Conservation (phyloP, 2,888 invertebrate species). For the Taenaris catops region DNA sequence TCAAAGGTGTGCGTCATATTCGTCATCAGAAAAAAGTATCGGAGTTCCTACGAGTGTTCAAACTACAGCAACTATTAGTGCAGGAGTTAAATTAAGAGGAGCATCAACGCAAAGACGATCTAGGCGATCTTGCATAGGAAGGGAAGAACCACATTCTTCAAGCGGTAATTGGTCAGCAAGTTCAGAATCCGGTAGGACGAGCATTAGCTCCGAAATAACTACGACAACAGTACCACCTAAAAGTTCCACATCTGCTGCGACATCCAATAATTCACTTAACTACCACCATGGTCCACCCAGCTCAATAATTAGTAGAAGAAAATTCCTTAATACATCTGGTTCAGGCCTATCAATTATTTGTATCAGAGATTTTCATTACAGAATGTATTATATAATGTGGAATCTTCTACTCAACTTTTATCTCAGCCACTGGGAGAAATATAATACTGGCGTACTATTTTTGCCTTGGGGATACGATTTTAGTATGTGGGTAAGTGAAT, state of each 20-base stretch:
- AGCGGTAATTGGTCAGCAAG: conserved; percentile 98
- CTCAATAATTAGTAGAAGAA: conserved; percentile 83
- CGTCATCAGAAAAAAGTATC: conserved; percentile 86
- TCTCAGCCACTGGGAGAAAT: no score
- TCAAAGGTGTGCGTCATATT: conserved; percentile 89
- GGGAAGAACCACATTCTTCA: conserved; percentile 93
- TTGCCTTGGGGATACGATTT: no score
- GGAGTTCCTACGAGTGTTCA: conserved; percentile 76
- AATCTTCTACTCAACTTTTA: no score
- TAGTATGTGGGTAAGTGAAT: no score
- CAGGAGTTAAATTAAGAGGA: conserved; percentile 87
- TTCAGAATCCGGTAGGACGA: conserved; percentile 92
- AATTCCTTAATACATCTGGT: conserved; percentile 86
- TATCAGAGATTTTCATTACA: no score
- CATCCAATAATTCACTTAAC: conserved; percentile 85
- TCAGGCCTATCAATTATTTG: no score
- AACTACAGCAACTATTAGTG: conserved; percentile 76
- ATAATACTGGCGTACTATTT: no score
- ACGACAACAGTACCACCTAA: conserved; percentile 84
- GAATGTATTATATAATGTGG: no score
- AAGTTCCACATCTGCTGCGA: conserved; percentile 83
- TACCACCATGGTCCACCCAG: conserved; percentile 82
- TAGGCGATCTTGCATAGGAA: conserved; percentile 82
- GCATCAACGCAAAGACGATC: conserved; percentile 86
- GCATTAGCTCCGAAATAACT: conserved; percentile 91